Evolutionary conservation across 2,888 invertebrate genomes (phyloP).

Genomic region (Pyrocoelia pectoralis): DNA sequence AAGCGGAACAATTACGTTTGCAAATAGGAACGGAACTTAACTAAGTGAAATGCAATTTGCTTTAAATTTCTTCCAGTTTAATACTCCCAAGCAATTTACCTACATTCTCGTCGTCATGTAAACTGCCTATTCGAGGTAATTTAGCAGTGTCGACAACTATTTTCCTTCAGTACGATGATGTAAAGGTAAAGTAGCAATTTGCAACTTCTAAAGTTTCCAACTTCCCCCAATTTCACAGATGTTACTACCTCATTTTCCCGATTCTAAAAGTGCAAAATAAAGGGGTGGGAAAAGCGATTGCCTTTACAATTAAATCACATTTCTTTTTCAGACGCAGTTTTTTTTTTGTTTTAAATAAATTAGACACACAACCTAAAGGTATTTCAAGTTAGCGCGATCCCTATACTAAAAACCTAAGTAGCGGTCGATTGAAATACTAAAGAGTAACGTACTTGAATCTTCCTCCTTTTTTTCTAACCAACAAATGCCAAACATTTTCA

Average conservation of each 20-base stretch:
- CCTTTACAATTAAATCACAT: no score
- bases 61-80: conserved; percentile 17
- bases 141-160: conserved; percentile 34
- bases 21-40: background rate
- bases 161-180: conserved; percentile 34
- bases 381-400: conserved; percentile 33
- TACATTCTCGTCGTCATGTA: conserved; percentile 18
- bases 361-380: conserved; percentile 39
- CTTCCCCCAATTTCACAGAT: conserved; percentile 33
- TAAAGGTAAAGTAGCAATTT: conserved; percentile 36
- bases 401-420: conserved; percentile 22
- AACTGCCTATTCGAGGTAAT: conserved; percentile 25
- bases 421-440: conserved; percentile 40
- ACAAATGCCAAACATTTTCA: background rate
- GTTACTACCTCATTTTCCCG: conserved; percentile 37
- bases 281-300: background rate
- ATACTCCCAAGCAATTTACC: conserved; percentile 19
- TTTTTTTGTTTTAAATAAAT: conserved; percentile 39
- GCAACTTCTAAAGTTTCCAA: conserved; percentile 38
- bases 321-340: no score
- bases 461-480: background rate
- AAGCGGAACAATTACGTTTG: background rate
- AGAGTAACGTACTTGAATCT: conserved; percentile 24
- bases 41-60: background rate
- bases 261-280: background rate